Conservation (phyloP, 1,140 invertebrate species). For the Brachionus manjavacas region DNA sequence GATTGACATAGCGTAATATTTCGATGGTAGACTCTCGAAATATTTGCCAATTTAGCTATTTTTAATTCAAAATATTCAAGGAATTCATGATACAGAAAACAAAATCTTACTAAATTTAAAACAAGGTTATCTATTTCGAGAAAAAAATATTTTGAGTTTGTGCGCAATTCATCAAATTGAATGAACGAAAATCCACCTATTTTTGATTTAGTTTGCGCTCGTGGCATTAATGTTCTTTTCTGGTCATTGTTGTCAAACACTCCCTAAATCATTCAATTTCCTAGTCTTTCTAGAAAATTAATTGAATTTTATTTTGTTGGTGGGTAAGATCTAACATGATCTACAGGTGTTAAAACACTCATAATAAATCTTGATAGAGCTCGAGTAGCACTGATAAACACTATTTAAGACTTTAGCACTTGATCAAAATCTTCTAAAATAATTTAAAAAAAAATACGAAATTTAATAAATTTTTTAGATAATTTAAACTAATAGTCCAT, state of each 20-base stretch:
- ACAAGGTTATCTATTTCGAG: neutral
- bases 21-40: neutral
- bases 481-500: neutral
- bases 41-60: neutral
- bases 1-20: neutral
- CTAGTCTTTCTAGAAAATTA: neutral
- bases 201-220: neutral
- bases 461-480: slow-evolving; percentile 20
- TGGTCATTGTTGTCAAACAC: neutral
- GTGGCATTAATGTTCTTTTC: neutral
- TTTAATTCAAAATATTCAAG: neutral
- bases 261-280: neutral
- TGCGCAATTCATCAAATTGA: neutral
- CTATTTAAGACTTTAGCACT: slow-evolving; percentile 4
- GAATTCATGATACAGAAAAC: neutral
- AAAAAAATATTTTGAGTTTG: neutral
- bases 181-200: neutral
- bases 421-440: neutral
- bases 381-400: neutral
- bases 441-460: neutral
- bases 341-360: neutral
- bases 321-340: slow-evolving; percentile 24
- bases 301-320: neutral
- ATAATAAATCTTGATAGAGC: neutral
- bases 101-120: neutral